These are phyloP conservation scores for Zaprionus nigranus DNA, from an alignment of 1,140 invertebrate genomes.

Conservation along the genomic window DNA sequence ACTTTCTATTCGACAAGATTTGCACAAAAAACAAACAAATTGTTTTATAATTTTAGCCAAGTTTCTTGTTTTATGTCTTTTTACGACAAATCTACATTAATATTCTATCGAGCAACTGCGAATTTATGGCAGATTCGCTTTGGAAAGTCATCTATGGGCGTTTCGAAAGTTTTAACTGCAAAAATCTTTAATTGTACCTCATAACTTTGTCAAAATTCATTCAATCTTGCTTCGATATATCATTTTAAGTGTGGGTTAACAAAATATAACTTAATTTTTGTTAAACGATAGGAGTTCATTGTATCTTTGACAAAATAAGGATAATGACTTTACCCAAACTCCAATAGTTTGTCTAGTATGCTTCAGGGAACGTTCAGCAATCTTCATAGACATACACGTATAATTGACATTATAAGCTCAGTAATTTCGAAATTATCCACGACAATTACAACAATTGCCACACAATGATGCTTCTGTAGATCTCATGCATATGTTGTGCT, in stretches of 20 bases:
- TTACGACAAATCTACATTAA: conserved; percentile 9
- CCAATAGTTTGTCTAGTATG: background rate
- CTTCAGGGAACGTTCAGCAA: background rate
- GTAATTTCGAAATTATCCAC: background rate
- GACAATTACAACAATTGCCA: conserved; percentile 3
- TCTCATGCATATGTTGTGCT: conserved; percentile 19
- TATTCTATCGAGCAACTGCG: conserved; percentile 27
- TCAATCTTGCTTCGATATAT: no score
- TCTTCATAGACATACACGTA: conserved; percentile 1
- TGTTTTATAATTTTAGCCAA: conserved; percentile 27
- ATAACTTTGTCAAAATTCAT: background rate
- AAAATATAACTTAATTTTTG: background rate
- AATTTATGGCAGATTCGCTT: background rate
- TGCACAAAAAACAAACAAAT: conserved; percentile 25
- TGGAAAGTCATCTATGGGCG: background rate
- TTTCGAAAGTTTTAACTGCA: background rate
- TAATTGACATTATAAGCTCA: conserved; percentile 11
- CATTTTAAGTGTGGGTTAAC: no score
- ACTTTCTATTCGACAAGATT: conserved; percentile 45
- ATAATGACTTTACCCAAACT: background rate
- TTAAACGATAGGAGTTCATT: background rate
- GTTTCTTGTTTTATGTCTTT: conserved; percentile 14
- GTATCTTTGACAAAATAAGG: background rate
- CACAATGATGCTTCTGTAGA: conserved; percentile 1
- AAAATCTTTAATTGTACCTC: no score